Conservation (phyloP, 1,140 invertebrate genomes). For the Stegodyphus dumicola region DNA sequence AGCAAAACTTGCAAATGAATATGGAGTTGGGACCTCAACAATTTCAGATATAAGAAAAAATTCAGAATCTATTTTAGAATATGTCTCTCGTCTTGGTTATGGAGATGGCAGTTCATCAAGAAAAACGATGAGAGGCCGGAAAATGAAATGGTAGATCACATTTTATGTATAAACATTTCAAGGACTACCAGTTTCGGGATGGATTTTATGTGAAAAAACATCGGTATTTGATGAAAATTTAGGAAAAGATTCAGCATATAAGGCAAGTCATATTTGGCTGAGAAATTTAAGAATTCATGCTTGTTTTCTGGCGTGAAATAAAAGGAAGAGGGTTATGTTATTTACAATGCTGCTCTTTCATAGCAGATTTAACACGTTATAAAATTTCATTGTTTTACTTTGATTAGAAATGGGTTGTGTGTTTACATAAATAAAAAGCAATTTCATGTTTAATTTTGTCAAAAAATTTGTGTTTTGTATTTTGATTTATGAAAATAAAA, state of each 20-base stretch:
- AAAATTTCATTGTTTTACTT: too few relatives aligned
- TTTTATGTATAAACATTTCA: constrained; percentile 25
- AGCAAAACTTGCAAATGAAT: constrained; percentile 12
- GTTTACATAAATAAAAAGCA: too few relatives aligned
- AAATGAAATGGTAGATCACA: constrained; percentile 29
- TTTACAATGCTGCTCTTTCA: too few relatives aligned
- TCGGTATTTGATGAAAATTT: constrained; percentile 15
- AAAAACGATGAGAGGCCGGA: constrained; percentile 43
- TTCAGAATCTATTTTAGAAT: constrained; percentile 12
- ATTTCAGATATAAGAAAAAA: constrained; percentile 27
- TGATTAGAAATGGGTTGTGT: too few relatives aligned
- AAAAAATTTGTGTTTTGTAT: too few relatives aligned
- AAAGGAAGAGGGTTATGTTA: too few relatives aligned
- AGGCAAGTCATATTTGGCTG: constrained; percentile 34
- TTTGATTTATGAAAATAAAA: too few relatives aligned
- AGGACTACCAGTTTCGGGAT: constrained; percentile 12
- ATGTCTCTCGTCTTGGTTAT: constrained; percentile 14
- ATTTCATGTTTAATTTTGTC: too few relatives aligned
- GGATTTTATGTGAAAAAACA: constrained; percentile 49
- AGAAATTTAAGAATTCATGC: constrained; percentile 31
- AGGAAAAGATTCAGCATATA: constrained; percentile 20
- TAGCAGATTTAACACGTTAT: too few relatives aligned
- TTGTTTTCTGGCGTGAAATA: too few relatives aligned
- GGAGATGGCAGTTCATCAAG: background rate
- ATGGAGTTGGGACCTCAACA: constrained; percentile 22